Percentiles rank a stretch among this genome's conserved stretches.
Evolutionary conservation across 2,113 vertebrate species (phyloP).

Genomic region (Tor tambroides): DNA sequence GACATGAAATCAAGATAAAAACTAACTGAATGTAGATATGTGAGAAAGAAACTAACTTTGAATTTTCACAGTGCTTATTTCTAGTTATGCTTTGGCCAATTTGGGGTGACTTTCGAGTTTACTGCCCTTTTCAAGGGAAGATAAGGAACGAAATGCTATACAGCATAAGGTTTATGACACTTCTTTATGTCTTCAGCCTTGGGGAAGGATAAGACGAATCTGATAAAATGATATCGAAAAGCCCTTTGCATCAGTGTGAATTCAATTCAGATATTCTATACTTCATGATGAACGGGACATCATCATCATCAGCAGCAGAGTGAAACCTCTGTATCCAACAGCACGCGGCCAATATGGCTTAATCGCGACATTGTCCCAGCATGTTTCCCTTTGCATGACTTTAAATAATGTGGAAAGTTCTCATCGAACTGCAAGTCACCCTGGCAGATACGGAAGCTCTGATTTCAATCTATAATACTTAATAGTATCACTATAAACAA

Average conservation of each 20-base stretch:
- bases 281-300: neutral
- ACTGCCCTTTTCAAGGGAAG: neutral
- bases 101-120: constrained; percentile 20
- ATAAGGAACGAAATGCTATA: constrained; percentile 13
- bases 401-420: constrained; percentile 32
- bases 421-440: constrained; percentile 23
- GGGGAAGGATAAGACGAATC: constrained; percentile 20
- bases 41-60: constrained; percentile 5
- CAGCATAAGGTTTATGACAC: neutral
- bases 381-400: neutral
- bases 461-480: constrained; percentile 35
- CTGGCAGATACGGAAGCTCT: constrained; percentile 43
- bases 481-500: constrained; percentile 15
- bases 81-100: constrained; percentile 42
- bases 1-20: neutral
- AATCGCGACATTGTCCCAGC: constrained; percentile 21
- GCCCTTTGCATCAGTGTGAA: constrained; percentile 54
- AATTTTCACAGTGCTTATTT: constrained; percentile 51
- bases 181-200: neutral
- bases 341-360: constrained; percentile 34
- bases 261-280: constrained; percentile 11
- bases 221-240: constrained; percentile 41
- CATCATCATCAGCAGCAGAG: neutral
- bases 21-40: neutral
- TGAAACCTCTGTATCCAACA: constrained; percentile 29